Percentiles rank a stretch among this genome's conserved stretches.
Conservation (phyloP, 2,888 invertebrate species). For the Dascillus cervinus region DNA sequence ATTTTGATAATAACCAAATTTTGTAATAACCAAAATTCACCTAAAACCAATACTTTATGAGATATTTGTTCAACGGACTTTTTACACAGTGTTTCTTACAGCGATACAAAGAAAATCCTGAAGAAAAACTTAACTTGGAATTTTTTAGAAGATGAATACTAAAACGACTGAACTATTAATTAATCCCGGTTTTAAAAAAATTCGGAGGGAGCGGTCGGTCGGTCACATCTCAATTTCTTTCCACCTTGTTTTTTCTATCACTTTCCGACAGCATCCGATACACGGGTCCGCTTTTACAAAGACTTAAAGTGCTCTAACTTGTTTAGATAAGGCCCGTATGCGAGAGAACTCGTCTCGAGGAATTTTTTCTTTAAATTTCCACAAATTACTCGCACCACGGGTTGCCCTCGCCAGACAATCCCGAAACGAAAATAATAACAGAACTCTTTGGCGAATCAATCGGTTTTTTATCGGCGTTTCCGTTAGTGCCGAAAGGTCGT, state of each 20-base stretch:
- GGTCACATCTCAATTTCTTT: slow-evolving; percentile 33
- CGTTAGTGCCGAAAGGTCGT: slow-evolving; percentile 2
- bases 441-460: too few species aligned
- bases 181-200: too few species aligned
- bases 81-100: too few species aligned
- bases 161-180: too few species aligned
- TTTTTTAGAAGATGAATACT: too few species aligned
- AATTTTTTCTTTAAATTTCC: slow-evolving; percentile 8
- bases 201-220: too few species aligned
- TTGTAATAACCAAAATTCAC: too few species aligned
- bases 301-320: slow-evolving; percentile 36
- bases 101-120: too few species aligned
- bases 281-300: slow-evolving; percentile 21
- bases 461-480: background rate
- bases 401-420: background rate
- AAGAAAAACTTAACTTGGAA: too few species aligned
- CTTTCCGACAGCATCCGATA: slow-evolving; percentile 23
- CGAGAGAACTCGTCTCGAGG: slow-evolving; percentile 9
- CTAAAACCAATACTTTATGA: too few species aligned
- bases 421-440: background rate
- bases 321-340: slow-evolving; percentile 34
- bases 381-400: background rate
- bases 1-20: too few species aligned
- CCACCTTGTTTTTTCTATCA: slow-evolving; percentile 30
- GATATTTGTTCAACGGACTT: too few species aligned